Evolutionary conservation across 2,113 vertebrate genomes (phyloP), one percentile per base, ranked within the genome.

Genomic region (Tautogolabrus adspersus): DNA sequence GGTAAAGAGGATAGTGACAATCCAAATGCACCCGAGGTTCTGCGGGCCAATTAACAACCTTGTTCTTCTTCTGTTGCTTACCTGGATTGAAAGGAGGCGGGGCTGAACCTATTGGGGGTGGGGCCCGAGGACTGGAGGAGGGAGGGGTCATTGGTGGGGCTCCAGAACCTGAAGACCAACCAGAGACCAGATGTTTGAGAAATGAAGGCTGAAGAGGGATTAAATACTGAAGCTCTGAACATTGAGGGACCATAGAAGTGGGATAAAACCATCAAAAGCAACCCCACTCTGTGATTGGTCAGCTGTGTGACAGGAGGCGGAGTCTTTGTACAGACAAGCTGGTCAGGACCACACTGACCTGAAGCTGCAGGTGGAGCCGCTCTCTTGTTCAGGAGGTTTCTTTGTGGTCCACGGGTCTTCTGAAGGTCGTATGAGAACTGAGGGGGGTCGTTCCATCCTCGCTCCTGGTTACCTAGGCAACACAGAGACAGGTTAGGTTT

Each of bases 391-490:
- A 97, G 94, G 0, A 83, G 79, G 11, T 88, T 92, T 51, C 88
- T 94, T 73, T 91, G 94, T 2, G 91, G 84, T n/a, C 93, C 94
- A 0, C 60, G 85, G 8, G 90, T 83, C 72, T 84, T 93, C 91
- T 98, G 97, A 49, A 96, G 91, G 62, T 96, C 95, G 0, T 98
- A 98, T 0, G 97, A 98, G 72, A 98, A 96, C 89, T 98, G 97
- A 0, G 97, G 97, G 0, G 97, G 97, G 85, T 98, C 97, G 57
- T 98, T 98, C 97, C 97, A 98, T n/a, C 97, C 97, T 0, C 96
- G 93, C 61, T 96, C 95, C 90, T 94, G 94, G 93, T 98, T 98
- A 58, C 97, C 97, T 98, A 60, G 16, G 42, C 12, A 37, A 72
- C 40, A 79, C 11, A 66, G 0, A 26, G 6, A 42, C 6, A 12